Evolutionary conservation across 2,888 invertebrate genomes (phyloP).

Genomic region (Griposia aprilina): DNA sequence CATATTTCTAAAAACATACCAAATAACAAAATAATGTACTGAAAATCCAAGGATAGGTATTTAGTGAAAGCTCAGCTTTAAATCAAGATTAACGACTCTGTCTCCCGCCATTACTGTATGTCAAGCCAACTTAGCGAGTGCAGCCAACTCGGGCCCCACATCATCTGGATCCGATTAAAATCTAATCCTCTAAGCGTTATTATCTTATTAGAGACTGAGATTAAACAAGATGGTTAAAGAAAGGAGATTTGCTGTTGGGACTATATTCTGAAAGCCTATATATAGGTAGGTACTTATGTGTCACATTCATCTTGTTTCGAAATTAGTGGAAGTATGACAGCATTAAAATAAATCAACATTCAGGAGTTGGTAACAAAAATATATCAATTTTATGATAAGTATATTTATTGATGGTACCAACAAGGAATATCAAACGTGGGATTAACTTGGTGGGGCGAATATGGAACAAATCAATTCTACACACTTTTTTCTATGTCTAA

Average conservation of each 20-base stretch:
- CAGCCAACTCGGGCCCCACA: conserved; percentile 48
- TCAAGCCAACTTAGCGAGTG: conserved; percentile 62
- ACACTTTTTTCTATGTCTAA: not conserved
- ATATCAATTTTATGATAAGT: not conserved
- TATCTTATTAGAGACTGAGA: conserved; percentile 31
- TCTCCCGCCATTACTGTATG: conserved; percentile 61
- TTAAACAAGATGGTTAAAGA: conserved; percentile 21
- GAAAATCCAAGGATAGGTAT: conserved; percentile 28
- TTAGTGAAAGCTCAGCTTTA: conserved; percentile 57
- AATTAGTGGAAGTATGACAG: not conserved
- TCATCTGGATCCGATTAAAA: conserved; percentile 69
- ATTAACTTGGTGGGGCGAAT: not conserved
- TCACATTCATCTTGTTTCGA: not conserved
- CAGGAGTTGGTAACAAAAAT: not conserved
- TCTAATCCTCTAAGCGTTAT: conserved; percentile 64
- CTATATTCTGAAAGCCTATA: not conserved
- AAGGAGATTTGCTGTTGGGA: not conserved
- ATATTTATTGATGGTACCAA: not conserved
- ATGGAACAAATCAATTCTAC: no score
- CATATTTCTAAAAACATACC: conserved; percentile 8
- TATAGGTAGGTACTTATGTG: not conserved
- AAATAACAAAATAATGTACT: conserved; percentile 20
- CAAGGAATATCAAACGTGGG: not conserved
- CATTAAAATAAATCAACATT: not conserved
- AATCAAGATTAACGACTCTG: conserved; percentile 68